Evolutionary conservation across 2,797 vertebrate species (phyloP).

Genomic region (Pseudochirops corinnae): DNA sequence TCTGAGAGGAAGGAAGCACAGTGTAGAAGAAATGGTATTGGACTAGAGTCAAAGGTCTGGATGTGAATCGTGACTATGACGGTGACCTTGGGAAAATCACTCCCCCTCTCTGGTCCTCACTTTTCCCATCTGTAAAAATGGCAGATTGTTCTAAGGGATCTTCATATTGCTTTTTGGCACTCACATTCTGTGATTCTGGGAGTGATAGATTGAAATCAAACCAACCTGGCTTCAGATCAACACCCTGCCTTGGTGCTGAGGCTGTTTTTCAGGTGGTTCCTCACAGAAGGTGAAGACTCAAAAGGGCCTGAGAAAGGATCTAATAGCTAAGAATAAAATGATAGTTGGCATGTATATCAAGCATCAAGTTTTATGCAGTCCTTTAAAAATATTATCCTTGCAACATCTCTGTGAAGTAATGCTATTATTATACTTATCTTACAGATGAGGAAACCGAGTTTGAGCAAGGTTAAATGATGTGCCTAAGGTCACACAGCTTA

Average conservation of each 20-base stretch:
- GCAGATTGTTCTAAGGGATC: not conserved
- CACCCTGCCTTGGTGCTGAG: not conserved
- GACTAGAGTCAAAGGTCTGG: not conserved
- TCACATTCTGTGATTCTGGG: not conserved
- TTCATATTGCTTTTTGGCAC: not conserved
- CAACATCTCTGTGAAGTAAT: not conserved
- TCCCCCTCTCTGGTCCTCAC: not conserved
- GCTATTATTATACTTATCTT: not conserved
- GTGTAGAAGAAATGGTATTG: not conserved
- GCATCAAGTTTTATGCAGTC: not conserved
- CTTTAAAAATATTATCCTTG: not conserved
- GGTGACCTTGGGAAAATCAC: not conserved
- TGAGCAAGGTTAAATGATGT: not conserved
- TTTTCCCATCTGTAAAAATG: not conserved
- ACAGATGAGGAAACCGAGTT: not conserved
- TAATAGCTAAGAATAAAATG: not conserved
- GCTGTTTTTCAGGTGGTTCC: too few species aligned
- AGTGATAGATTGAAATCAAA: not conserved
- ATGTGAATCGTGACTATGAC: not conserved
- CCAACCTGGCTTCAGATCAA: not conserved
- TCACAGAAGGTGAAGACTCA: not conserved
- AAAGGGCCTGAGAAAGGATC: not conserved
- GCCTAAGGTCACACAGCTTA: not conserved
- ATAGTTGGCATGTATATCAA: not conserved
- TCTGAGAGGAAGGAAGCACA: not conserved